A percentile compares a stretch with the other conserved stretches of the same genome.
Evolutionary conservation across 2,113 vertebrate species (phyloP).

Genomic region (Pagrus major): DNA sequence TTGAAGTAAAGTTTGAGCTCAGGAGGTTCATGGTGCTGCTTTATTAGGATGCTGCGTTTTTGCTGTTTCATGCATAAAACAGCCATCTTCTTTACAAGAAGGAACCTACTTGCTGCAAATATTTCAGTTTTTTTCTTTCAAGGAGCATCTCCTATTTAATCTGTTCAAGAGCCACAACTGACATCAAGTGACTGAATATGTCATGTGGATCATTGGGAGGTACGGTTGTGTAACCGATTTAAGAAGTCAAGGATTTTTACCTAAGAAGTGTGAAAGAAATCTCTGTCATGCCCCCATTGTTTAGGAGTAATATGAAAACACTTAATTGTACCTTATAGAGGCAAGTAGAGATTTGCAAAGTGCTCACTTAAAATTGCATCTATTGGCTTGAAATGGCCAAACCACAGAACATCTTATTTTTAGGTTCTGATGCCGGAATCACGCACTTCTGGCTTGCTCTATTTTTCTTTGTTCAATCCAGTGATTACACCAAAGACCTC

Average conservation of each 20-base stretch:
- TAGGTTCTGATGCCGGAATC: neutral
- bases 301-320: neutral
- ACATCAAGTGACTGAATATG: neutral
- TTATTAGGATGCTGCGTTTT: too few species aligned
- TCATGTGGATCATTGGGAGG: neutral
- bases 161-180: neutral
- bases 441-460: neutral
- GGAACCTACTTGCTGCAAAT: neutral
- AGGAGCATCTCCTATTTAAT: neutral
- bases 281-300: neutral
- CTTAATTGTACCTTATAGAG: neutral
- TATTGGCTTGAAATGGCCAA: neutral
- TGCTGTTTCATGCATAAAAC: neutral
- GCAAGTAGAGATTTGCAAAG: neutral
- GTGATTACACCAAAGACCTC: slow-evolving; percentile 12
- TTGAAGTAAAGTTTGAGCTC: neutral
- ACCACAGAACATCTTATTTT: neutral
- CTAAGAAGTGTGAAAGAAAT: slow-evolving; percentile 8
- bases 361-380: neutral
- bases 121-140: neutral
- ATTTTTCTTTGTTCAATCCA: slow-evolving; percentile 11
- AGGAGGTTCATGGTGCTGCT: neutral
- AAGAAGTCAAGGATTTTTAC: neutral
- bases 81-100: neutral
- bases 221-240: neutral